Base-by-base conservation (phyloP, 2,797 vertebrate genomes). In the Urosaurus nigricauda region DNA sequence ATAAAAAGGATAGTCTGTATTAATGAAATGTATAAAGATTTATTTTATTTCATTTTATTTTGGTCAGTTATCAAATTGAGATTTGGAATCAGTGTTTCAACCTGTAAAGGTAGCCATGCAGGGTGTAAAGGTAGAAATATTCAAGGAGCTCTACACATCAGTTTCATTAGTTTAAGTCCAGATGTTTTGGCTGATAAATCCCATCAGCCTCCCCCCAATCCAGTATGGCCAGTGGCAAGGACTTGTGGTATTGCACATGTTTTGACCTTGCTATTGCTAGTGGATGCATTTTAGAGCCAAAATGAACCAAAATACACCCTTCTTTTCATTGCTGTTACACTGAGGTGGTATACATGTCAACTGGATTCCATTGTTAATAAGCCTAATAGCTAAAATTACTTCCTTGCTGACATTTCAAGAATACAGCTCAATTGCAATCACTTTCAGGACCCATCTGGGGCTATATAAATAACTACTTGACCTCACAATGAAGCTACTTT, bases 351-450 rank as follows among this genome's bases (percentile, higher is more conserved):
- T 43, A 65, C 29, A 51, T 51, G 74, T 40, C 74, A 47, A 53
- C 2, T 60, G 51, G 35, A 40, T 60, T 29, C 51, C 71, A 43
- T 75, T 60, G 24, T 60, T 85, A 63, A n/a, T 63, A 32, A 19
- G 56, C 58, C 37, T 78, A 79, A 51, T 68, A 5, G 74, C 40
- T 78, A 26, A 21, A 78, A 78, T 47, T 86, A 78, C 35, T 86
- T 86, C 26, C 26, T 5, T 56, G 78, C 17, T 40, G 47, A 81
- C 65, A 80, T 58, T 81, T 87, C 32, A 73, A 81, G 35, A 87
- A 43, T 58, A 73, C 56, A 32, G 26, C n/a, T 71, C 51, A 77
- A 29, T 24, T 70, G n/a, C 68, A 56, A 79, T 87, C 68, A 53
- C 32, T 87, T 87, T 73, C 58, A 87, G 60, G 16, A 79, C 24